These are phyloP conservation scores for Lagopus muta DNA, from an alignment of 2,113 vertebrate genomes.

Conservation along the genomic window DNA sequence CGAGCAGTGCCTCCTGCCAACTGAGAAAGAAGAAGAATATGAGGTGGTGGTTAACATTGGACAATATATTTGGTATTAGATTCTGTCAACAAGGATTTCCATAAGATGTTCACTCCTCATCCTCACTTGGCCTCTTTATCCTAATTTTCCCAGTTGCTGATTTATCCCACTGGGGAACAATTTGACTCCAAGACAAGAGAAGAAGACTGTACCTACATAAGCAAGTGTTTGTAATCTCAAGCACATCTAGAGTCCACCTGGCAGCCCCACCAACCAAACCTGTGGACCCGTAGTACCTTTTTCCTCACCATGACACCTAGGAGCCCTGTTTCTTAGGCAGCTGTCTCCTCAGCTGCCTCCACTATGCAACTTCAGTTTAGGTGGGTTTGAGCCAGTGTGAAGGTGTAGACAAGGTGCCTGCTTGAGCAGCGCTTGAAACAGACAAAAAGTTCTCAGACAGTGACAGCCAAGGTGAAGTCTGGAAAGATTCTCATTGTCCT, in stretches of 20 bases:
- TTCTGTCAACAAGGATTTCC: background rate
- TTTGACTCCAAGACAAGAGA: background rate
- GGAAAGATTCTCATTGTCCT: background rate
- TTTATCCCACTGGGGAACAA: background rate
- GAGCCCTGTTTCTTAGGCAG: background rate
- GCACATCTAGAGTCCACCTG: background rate
- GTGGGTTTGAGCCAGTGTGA: fast-evolving
- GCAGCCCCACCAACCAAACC: background rate
- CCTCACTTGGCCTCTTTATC: background rate
- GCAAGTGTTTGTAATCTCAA: background rate
- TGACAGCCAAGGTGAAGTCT: fast-evolving
- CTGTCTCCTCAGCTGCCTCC: background rate
- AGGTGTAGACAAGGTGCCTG: fast-evolving
- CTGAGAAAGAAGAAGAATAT: background rate
- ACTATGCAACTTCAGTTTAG: fast-evolving
- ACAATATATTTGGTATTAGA: background rate
- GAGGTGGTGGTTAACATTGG: background rate
- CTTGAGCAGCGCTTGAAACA: background rate
- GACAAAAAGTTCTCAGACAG: background rate
- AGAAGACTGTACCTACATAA: fast-evolving
- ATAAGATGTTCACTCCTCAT: fast-evolving
- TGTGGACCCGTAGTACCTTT: background rate
- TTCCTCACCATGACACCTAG: background rate
- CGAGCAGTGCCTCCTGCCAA: background rate
- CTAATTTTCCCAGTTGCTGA: background rate